Conservation (phyloP, 2,113 vertebrate genomes). For the Litocranius walleri region DNA sequence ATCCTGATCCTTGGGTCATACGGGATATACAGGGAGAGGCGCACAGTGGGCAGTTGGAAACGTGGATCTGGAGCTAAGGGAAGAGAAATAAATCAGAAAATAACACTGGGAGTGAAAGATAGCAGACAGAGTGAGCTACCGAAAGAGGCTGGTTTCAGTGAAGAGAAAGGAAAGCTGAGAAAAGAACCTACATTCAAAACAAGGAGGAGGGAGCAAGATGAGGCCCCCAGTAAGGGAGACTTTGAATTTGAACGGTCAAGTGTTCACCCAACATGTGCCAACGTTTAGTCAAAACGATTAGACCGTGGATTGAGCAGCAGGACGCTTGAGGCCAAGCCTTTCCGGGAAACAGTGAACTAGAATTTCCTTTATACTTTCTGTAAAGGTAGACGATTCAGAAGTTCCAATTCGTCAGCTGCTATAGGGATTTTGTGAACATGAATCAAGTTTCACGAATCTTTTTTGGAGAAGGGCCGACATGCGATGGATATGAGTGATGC, state of each 20-base stretch:
- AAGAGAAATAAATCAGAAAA: constrained; percentile 1
- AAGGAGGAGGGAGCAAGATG: neutral
- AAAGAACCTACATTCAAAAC: neutral
- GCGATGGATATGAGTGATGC: neutral
- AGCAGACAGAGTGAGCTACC: neutral
- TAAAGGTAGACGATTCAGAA: neutral
- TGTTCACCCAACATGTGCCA: neutral
- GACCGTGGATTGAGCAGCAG: neutral
- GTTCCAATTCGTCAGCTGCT: neutral
- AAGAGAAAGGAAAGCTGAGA: neutral
- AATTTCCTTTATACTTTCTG: neutral
- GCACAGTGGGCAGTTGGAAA: neutral
- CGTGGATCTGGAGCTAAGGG: neutral
- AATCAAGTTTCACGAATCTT: constrained; percentile 8
- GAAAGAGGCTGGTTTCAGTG: neutral
- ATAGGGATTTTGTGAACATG: neutral
- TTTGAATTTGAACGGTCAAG: neutral
- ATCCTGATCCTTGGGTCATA: neutral
- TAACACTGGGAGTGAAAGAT: neutral
- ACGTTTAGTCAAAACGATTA: neutral
- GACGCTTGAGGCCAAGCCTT: neutral
- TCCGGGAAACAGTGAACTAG: neutral
- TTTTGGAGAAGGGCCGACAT: neutral
- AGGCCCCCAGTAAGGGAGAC: neutral
- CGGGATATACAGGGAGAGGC: neutral